Percentiles rank a stretch among this genome's conserved stretches.
phyloP scores from a whole-genome alignment of 2,888 invertebrate genomes.

The Xanthia icteritia region DNA sequence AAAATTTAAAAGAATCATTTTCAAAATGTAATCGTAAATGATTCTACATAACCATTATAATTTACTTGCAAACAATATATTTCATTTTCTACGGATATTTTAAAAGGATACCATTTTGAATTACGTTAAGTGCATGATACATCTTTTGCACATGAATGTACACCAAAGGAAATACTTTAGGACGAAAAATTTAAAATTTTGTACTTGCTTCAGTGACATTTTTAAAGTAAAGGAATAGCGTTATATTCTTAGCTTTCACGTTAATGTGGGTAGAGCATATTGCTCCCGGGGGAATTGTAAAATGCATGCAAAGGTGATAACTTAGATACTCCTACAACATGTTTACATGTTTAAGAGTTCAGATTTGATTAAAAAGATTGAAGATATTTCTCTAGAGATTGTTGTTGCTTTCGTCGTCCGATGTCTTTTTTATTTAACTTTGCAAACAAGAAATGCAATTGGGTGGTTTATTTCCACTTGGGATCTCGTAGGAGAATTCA shows the following conservation, averaged over 20 bases:
- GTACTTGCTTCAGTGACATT: constrained; percentile 65
- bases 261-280: constrained; percentile 64
- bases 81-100: constrained; percentile 2
- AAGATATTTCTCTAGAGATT: constrained; percentile 33
- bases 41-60: not conserved
- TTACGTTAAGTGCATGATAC: constrained; percentile 23
- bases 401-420: constrained; percentile 7
- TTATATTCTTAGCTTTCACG: constrained; percentile 57
- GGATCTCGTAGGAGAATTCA: constrained; percentile 1
- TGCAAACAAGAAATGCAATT: not conserved
- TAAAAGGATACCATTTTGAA: constrained; percentile 8
- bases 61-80: not conserved
- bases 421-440: constrained; percentile 26
- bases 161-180: constrained; percentile 51
- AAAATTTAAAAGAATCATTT: not conserved
- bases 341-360: constrained; percentile 42
- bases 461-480: not conserved
- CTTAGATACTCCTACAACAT: constrained; percentile 43
- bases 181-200: constrained; percentile 58
- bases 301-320: constrained; percentile 63
- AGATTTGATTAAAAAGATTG: constrained; percentile 59
- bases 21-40: not conserved
- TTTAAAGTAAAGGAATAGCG: constrained; percentile 62
- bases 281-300: constrained; percentile 57
- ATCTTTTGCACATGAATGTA: constrained; percentile 41